phyloP scores from a whole-genome alignment of 1,140 invertebrate species.

The Lepidurus couesii region DNA sequence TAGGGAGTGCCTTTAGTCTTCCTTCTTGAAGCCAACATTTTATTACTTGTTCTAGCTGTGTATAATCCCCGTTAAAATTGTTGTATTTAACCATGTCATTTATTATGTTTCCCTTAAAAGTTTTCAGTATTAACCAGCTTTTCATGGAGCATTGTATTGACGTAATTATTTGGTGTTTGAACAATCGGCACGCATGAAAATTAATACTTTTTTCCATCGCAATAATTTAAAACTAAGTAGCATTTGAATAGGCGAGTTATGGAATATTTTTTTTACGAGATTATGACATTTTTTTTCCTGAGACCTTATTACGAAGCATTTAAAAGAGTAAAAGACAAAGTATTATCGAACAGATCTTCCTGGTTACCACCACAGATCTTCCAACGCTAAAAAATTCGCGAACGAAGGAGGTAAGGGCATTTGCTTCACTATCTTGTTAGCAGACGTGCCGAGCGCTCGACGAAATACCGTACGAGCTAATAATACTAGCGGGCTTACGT shows the following conservation, averaged over 20 bases:
- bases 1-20: neutral
- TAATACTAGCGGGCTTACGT: neutral
- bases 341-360: neutral
- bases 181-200: neutral
- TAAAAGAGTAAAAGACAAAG: neutral
- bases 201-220: neutral
- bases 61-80: neutral
- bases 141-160: neutral
- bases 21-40: neutral
- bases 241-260: neutral
- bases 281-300: slow-evolving; percentile 20
- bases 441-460: neutral
- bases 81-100: neutral
- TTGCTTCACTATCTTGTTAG: neutral
- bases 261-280: neutral
- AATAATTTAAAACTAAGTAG: slow-evolving; percentile 15
- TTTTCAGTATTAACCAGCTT: neutral
- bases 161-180: neutral
- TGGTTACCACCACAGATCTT: slow-evolving; percentile 9
- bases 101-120: neutral
- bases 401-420: slow-evolving; percentile 12
- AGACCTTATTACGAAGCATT: slow-evolving; percentile 7
- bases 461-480: neutral
- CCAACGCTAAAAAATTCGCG: neutral
- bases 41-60: neutral